These are phyloP conservation scores for Caenorhabditis macrosperma DNA, from an alignment of 2,888 invertebrate genomes.

Conservation along the genomic window DNA sequence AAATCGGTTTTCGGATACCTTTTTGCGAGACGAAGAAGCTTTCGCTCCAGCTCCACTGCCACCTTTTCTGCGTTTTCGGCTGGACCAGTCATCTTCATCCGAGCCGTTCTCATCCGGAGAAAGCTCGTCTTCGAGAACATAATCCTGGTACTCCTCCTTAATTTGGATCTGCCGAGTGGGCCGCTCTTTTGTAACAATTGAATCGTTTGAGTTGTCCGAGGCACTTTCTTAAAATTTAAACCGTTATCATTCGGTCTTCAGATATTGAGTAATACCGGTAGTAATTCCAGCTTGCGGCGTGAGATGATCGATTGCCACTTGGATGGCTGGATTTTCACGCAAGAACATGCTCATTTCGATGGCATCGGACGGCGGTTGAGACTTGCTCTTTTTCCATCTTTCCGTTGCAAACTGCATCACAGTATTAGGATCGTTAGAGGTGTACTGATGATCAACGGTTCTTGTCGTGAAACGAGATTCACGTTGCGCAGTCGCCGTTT, in stretches of 20 bases:
- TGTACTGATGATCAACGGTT: slow-evolving; percentile 65
- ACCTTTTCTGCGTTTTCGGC: slow-evolving; percentile 64
- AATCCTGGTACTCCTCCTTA: slow-evolving; percentile 63
- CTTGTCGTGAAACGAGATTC: slow-evolving; percentile 70
- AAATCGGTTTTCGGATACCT: slow-evolving; percentile 18
- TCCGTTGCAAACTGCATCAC: slow-evolving; percentile 72
- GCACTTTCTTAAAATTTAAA: slow-evolving; percentile 32
- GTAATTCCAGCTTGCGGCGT: slow-evolving; percentile 31
- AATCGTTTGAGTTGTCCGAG: slow-evolving; percentile 57
- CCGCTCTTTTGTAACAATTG: slow-evolving; percentile 22
- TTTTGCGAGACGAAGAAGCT: slow-evolving; percentile 41
- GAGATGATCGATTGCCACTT: slow-evolving; percentile 67
- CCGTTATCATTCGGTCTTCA: slow-evolving; percentile 3
- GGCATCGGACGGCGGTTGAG: slow-evolving; percentile 73
- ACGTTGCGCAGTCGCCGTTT: slow-evolving; percentile 77
- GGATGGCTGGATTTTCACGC: slow-evolving; percentile 71
- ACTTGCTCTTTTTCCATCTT: slow-evolving; percentile 73
- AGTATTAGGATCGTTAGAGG: slow-evolving; percentile 65
- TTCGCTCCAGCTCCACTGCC: slow-evolving; percentile 18
- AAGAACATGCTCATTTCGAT: slow-evolving; percentile 76
- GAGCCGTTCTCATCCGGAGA: slow-evolving; percentile 64
- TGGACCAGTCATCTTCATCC: slow-evolving; percentile 78
- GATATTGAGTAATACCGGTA: slow-evolving; percentile 6
- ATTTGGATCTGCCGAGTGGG: slow-evolving; percentile 36
- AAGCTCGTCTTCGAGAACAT: slow-evolving; percentile 71